Percentiles rank a stretch among this genome's conserved stretches.
These are phyloP conservation scores for Lasaia peninsularis DNA, from an alignment of 1,140 invertebrate genomes.

Conservation along the genomic window DNA sequence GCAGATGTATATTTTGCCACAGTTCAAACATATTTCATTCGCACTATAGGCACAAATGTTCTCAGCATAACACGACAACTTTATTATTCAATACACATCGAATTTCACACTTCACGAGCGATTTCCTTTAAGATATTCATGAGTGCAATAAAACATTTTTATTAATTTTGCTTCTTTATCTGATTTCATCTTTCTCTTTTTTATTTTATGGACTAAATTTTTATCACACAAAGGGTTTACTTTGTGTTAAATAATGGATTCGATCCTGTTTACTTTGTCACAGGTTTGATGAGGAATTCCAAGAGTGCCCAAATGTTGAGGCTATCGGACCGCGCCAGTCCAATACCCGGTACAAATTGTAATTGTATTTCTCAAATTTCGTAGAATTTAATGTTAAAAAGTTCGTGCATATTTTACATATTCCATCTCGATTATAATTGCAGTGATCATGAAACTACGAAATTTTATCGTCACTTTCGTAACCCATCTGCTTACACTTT, in stretches of 20 bases:
- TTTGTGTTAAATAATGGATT: slow-evolving; percentile 36
- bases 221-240: slow-evolving; percentile 2
- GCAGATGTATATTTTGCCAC: slow-evolving; percentile 42
- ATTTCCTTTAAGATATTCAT: neutral
- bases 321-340: slow-evolving; percentile 76
- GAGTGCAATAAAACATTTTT: neutral
- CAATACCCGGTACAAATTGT: slow-evolving; percentile 71
- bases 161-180: slow-evolving; percentile 3
- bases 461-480: slow-evolving; percentile 11
- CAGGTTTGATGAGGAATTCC: slow-evolving; percentile 76
- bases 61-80: slow-evolving; percentile 14
- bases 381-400: slow-evolving; percentile 47
- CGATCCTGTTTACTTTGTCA: slow-evolving; percentile 68
- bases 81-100: slow-evolving; percentile 11
- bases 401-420: slow-evolving; percentile 37
- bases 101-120: slow-evolving; percentile 1
- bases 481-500: slow-evolving; percentile 17
- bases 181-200: neutral
- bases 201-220: neutral
- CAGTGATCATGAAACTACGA: slow-evolving; percentile 24
- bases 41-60: slow-evolving; percentile 13
- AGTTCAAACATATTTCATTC: slow-evolving; percentile 25
- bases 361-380: slow-evolving; percentile 44
- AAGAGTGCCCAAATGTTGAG: slow-evolving; percentile 77
- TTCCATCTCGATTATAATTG: slow-evolving; percentile 32